Base-by-base conservation (phyloP, 2,797 vertebrate species). In the Schizopygopsis pylzovi region DNA sequence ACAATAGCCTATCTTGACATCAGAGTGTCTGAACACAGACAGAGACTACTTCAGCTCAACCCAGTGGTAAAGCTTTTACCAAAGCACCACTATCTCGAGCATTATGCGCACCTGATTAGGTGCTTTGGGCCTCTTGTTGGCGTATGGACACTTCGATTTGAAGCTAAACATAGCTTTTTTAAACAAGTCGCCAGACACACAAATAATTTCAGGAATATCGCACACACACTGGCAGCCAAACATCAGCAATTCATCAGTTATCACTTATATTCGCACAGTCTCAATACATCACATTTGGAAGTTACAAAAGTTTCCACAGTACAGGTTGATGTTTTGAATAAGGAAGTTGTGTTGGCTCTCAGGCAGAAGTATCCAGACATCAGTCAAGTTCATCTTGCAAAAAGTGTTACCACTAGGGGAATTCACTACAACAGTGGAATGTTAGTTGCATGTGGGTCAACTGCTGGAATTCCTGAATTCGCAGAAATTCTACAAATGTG, bases 401-500 rank as follows among this genome's bases (percentile, higher is more conserved):
- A 90, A 47, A 87, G 37, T 91, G 79, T 89, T 70, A 86, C n/a
- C n/a, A n/a, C n/a, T n/a, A n/a, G n/a, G n/a, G n/a, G n/a, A n/a
- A n/a, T n/a, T n/a, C n/a, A 85, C 8, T 90, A 89, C 85, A 84
- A 28, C 67, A 78, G 54, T 88, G 87, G 87, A 56, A 89, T 89
- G 89, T 0, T 91, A 15, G 49, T 89, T 88, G 86, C 13, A 87
- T 88, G 49, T 88, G 85, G 52, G 85, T 90, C 87, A 89, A 85
- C 89, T 89, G 80, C 84, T 83, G 86, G 86, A 88, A 90, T 90
- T 65, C 89, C 87, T 65, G 86, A 91, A 87, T 91, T 89, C 33
- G 81, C 89, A 80, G 89, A 89, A 45, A 61, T 86, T 83, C 63
- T 86, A 37, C 80, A 86, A 59, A 86, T 86, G 72, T 83, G 72